These are phyloP conservation scores for Leptosomus discolor DNA, from an alignment of 2,113 vertebrate genomes.

Conservation along the genomic window DNA sequence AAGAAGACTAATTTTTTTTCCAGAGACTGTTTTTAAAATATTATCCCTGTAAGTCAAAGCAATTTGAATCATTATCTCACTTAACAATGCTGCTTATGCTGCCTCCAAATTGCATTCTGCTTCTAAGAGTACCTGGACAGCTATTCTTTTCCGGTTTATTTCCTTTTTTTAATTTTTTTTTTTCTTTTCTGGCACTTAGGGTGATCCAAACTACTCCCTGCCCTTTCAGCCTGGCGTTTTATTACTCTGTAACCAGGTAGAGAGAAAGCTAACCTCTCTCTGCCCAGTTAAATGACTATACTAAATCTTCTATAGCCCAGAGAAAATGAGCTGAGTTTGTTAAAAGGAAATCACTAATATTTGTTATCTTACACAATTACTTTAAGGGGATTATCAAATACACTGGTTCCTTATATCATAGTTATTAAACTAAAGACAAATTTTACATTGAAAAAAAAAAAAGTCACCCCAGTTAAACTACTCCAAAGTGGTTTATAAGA, in stretches of 20 bases:
- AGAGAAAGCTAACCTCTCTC: neutral
- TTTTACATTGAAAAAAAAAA: neutral
- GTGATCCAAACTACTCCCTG: neutral
- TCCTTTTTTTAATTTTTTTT: too few relatives aligned
- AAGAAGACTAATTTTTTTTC: neutral
- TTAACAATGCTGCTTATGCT: neutral
- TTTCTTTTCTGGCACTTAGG: neutral
- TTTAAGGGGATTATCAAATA: neutral
- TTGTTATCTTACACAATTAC: neutral
- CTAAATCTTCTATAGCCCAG: neutral
- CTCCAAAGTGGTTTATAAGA: neutral
- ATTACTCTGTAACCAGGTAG: neutral
- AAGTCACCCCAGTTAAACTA: neutral
- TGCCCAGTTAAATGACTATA: neutral
- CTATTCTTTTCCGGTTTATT: neutral
- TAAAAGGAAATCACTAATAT: constrained; percentile 15
- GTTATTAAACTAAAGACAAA: neutral
- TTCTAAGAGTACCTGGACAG: neutral
- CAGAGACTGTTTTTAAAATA: neutral
- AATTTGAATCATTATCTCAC: neutral
- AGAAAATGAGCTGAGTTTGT: constrained; percentile 10
- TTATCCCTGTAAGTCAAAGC: neutral
- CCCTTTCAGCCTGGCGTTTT: neutral
- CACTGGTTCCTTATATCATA: neutral
- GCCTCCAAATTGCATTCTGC: neutral